phyloP scores from a whole-genome alignment of 1,140 invertebrate species.

The Megathymus violae region DNA sequence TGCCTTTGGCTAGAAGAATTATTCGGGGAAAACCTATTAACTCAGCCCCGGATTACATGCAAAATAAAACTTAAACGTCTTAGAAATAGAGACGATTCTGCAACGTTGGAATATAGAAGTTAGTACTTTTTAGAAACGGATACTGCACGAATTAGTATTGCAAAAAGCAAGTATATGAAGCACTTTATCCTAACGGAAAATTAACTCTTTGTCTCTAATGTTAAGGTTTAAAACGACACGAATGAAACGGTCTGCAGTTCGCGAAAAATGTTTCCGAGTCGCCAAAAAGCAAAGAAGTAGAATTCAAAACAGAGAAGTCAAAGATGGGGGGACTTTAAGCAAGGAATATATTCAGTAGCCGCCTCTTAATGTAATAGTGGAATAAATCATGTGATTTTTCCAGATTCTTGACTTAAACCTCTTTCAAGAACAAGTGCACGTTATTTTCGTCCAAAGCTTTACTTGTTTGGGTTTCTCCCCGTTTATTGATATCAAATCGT shows the following conservation, averaged over 20 bases:
- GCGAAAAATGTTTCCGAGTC: constrained; percentile 55
- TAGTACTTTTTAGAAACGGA: constrained; percentile 63
- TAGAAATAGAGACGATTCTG: constrained; percentile 46
- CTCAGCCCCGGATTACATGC: constrained; percentile 24
- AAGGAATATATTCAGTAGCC: constrained; percentile 64
- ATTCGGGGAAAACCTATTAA: constrained; percentile 58
- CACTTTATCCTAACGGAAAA: constrained; percentile 39
- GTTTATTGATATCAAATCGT: constrained; percentile 1
- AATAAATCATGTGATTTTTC: constrained; percentile 57
- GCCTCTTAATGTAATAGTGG: constrained; percentile 52
- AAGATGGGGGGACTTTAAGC: constrained; percentile 67
- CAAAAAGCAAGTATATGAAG: constrained; percentile 61
- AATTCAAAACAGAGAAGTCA: constrained; percentile 69
- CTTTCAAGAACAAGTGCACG: constrained; percentile 28
- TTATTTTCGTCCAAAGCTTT: constrained; percentile 25
- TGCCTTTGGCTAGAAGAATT: constrained; percentile 57
- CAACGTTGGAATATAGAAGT: constrained; percentile 19
- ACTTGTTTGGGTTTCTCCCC: constrained; percentile 9
- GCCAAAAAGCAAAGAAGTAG: constrained; percentile 60
- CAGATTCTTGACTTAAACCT: constrained; percentile 38
- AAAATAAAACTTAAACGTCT: constrained; percentile 44
- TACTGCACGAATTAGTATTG: constrained; percentile 66
- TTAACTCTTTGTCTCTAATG: constrained; percentile 39
- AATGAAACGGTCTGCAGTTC: constrained; percentile 40
- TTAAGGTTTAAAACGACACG: constrained; percentile 48